These are phyloP conservation scores for Illadopsis cleaveri DNA, from an alignment of 2,113 vertebrate genomes.

Conservation along the genomic window DNA sequence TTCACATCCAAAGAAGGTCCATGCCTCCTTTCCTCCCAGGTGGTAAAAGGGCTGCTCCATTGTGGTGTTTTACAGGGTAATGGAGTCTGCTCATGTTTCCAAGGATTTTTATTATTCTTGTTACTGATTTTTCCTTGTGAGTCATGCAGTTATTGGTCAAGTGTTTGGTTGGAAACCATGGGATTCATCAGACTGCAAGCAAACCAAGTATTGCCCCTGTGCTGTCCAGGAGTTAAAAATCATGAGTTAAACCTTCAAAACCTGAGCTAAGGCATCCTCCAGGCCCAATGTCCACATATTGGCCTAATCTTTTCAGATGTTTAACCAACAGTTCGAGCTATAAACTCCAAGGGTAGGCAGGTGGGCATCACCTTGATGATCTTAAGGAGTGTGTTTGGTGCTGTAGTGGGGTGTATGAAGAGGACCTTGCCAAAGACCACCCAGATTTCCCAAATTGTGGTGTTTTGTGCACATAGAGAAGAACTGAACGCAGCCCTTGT, in stretches of 20 bases:
- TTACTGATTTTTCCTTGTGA: background rate
- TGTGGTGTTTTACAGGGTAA: background rate
- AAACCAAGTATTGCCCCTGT: background rate
- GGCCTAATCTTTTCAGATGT: background rate
- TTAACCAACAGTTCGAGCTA: background rate
- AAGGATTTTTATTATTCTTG: background rate
- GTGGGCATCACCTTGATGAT: background rate
- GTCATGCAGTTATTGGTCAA: background rate
- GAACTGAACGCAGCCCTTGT: rapidly evolving
- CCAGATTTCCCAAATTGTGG: background rate
- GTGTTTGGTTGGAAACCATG: background rate
- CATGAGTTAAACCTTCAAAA: background rate
- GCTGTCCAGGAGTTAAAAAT: background rate
- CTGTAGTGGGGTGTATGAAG: background rate
- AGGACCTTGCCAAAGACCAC: background rate
- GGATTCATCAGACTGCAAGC: background rate
- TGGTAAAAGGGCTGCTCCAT: background rate
- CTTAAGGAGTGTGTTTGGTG: background rate
- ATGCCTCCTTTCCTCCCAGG: background rate
- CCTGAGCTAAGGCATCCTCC: background rate
- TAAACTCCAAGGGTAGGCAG: background rate
- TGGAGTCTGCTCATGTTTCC: background rate
- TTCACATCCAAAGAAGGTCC: background rate
- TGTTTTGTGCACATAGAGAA: background rate
- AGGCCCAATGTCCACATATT: background rate